phyloP scores from a whole-genome alignment of 2,113 vertebrate genomes.

The Oostethus manadensis region DNA sequence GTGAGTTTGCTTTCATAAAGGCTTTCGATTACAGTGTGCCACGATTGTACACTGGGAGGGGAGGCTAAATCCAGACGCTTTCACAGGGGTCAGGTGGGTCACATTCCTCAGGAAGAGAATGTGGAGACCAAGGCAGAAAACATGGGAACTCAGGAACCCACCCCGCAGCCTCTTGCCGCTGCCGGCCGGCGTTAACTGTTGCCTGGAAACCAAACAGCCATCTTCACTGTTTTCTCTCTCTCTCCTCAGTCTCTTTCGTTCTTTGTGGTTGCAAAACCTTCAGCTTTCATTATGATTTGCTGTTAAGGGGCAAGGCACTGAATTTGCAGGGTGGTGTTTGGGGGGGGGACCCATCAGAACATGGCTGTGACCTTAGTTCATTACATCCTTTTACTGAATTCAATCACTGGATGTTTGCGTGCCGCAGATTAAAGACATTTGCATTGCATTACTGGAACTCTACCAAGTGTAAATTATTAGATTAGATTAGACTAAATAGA shows the following conservation, averaged over 20 bases:
- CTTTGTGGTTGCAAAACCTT: conserved; percentile 23
- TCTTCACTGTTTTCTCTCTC: conserved; percentile 10
- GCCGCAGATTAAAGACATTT: background rate
- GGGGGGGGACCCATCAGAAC: conserved; percentile 4
- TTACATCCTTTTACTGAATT: background rate
- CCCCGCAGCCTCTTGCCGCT: conserved; percentile 49
- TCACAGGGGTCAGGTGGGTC: conserved; percentile 49
- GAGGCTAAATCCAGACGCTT: conserved; percentile 63
- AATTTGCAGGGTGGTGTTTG: conserved; percentile 6
- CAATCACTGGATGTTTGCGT: background rate
- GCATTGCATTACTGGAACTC: too few species aligned
- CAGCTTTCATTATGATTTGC: conserved; percentile 41
- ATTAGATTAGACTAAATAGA: too few species aligned
- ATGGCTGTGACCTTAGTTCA: background rate
- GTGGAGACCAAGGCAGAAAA: conserved; percentile 60
- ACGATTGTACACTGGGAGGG: conserved; percentile 53
- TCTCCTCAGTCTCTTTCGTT: conserved; percentile 22
- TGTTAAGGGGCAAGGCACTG: conserved; percentile 18
- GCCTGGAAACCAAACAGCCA: conserved; percentile 55
- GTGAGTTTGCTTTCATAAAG: conserved; percentile 33
- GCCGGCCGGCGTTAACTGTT: conserved; percentile 55
- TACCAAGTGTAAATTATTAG: background rate
- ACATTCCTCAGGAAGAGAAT: conserved; percentile 67
- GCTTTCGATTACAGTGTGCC: conserved; percentile 57
- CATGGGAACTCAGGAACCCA: conserved; percentile 52